Conservation (phyloP, 23 tunicate species). For the Halocynthia roretzi region DNA sequence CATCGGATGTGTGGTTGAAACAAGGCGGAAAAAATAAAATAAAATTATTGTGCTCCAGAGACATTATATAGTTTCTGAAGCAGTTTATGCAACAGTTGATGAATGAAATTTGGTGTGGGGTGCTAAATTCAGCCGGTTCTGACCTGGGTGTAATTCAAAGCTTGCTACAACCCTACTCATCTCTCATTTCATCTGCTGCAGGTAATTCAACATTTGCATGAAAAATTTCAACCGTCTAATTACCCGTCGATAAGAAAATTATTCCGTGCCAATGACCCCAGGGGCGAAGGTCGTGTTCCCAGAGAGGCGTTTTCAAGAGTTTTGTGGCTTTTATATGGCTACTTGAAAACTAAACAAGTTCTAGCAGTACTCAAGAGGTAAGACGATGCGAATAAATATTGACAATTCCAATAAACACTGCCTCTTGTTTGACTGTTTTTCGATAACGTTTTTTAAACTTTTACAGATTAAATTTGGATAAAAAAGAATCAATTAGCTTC, state of each 20-base stretch:
- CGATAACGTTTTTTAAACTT: background rate
- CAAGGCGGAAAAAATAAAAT: no score
- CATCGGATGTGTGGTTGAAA: no score
- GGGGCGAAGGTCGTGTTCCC: constrained; percentile 74
- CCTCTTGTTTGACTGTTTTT: background rate
- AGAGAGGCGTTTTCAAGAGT: constrained; percentile 86
- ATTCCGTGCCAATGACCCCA: constrained; percentile 82
- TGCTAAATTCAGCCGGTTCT: no score
- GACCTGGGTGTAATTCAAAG: no score
- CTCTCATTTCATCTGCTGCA: background rate
- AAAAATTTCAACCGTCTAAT: constrained; percentile 43
- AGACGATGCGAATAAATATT: background rate
- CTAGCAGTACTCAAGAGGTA: constrained; percentile 60
- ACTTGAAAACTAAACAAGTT: constrained; percentile 60
- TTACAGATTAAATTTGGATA: constrained; percentile 51
- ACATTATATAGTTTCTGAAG: no score
- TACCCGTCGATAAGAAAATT: constrained; percentile 48
- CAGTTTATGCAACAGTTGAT: no score
- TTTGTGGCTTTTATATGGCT: constrained; percentile 77
- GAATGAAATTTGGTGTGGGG: no score
- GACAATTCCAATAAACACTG: background rate
- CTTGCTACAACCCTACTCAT: no score
- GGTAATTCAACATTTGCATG: constrained; percentile 57
- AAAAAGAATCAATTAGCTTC: constrained; percentile 36
- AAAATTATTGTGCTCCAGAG: no score